Base-by-base conservation (phyloP, 1,140 invertebrate species). In the Ceratina japonica region DNA sequence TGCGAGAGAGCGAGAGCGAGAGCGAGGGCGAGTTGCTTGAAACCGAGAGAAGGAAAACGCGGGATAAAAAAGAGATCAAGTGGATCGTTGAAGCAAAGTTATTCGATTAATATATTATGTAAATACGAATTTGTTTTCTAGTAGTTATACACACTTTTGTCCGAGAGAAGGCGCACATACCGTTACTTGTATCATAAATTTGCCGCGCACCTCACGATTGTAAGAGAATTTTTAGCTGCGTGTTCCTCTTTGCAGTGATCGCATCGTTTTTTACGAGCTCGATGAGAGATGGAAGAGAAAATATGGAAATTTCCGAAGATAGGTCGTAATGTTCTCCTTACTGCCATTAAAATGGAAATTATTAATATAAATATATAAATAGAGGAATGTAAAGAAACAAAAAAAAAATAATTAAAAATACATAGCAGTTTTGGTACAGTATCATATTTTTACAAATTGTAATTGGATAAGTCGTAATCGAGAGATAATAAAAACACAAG, bases 381-480 rank as follows among this genome's bases (percentile, higher is more conserved):
- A 87, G 81, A 86, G 79, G 83, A 85, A 78, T 89, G 84, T 89
- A 87, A 68, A 75, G 54, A 90, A 88, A 87, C 37, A 70, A 31
- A 79, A 59, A 63, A 20, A 63, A 63, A 64, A 61, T 24, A 62
- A 51, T 64, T 75, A 61, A 81, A 52, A 81, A 86, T 87, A 90
- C 80, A 90, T 90, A 88, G 83, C 88, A 90, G 88, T 90, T 90
- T 91, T 91, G 87, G 87, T 91, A 91, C 89, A 87, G 87, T 91
- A 90, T 91, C 83, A 87, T 91, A 91, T 91, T 91, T 91, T 91
- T 91, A 91, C 89, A 91, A 90, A 89, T 87, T 90, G 88, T 91
- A 91, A 78, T 87, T 85, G 73, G 88, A 87, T 90, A 90, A 90
- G 84, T 82, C 83, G 87, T 87, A 89, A 85, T 61, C 82, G 75